Evolutionary conservation across 2,888 invertebrate species (phyloP).

Genomic region (Hypena proboscidalis): DNA sequence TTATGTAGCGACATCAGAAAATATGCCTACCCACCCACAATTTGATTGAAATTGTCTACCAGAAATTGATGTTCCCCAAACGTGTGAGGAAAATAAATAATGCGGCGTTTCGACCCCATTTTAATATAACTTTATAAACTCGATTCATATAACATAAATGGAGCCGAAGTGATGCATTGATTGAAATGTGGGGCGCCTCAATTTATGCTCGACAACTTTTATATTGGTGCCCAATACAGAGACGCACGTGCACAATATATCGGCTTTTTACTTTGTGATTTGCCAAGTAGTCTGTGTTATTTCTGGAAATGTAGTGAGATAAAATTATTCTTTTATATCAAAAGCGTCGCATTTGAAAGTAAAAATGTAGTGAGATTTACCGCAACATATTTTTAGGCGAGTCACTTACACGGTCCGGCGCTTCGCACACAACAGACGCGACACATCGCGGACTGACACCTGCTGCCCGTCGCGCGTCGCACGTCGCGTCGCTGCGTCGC

Average conservation of each 20-base stretch:
- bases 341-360: neutral
- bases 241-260: neutral
- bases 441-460: conserved; percentile 4
- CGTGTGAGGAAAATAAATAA: conserved; percentile 44
- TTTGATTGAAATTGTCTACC: conserved; percentile 43
- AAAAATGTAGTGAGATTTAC: conserved; percentile 7
- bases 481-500: neutral
- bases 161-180: conserved; percentile 34
- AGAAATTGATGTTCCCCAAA: conserved; percentile 39
- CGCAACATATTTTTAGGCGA: conserved; percentile 10
- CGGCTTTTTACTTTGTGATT: neutral
- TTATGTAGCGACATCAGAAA: conserved; percentile 13
- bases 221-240: conserved; percentile 12
- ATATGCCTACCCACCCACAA: conserved; percentile 33
- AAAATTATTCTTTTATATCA: neutral
- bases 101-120: conserved; percentile 36
- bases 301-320: neutral
- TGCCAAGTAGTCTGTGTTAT: neutral
- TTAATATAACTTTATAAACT: conserved; percentile 47
- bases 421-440: conserved; percentile 1
- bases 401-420: conserved; percentile 22
- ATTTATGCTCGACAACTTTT: conserved; percentile 24
- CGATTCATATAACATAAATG: conserved; percentile 38
- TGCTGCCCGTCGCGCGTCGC: conserved; percentile 6
- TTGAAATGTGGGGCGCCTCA: conserved; percentile 40